Evolutionary conservation across 2,113 vertebrate genomes (phyloP), one percentile per base, ranked within the genome.

Genomic region (Pelobates fuscus): DNA sequence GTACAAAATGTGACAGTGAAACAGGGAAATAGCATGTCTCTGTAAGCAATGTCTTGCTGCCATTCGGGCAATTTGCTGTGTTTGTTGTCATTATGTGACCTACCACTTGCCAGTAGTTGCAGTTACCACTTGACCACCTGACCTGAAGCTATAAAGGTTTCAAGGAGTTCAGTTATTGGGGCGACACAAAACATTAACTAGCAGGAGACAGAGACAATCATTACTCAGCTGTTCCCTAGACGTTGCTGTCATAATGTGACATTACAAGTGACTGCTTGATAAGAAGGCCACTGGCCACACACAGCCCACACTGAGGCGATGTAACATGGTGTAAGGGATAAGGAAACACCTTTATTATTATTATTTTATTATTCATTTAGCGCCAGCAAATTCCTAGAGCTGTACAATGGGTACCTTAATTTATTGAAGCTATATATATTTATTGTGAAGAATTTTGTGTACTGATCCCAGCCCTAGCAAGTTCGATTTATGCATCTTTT

Each of bases 201-300:
- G 63, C 62, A 66, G 30, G 70, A 63, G 59, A 54, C 44, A n/a
- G 52, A 62, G 10, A 2, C 70, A 27, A 25, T 44, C 73, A 77
- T 68, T 68, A 55, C 73, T 68, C 73, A 77, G 73, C 73, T 77
- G 73, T 77, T 67, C 8, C 5, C 44, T 29, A 55, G 59, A 20
- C 49, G 21, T 29, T 54, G 46, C 17, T 72, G 59, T 64, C 71
- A 57, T 46, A 62, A 64, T 61, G 61, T 27, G 61, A 57, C 30
- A 37, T 46, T 7, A 61, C 41, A 17, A 5, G 43, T 24, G 25
- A 52, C 57, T 29, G 21, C 57, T 27, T 8, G 15, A 32, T 23
- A 26, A 27, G 43, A 8, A 43, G 44, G 12, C 70, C n/a, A n/a
- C n/a, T n/a, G n/a, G n/a, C n/a, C 61, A 65, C 61, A 66, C 71